Percentiles rank a stretch among this genome's conserved stretches.
Evolutionary conservation across 2,113 vertebrate species (phyloP).

Genomic region (Tylochromis polylepis): DNA sequence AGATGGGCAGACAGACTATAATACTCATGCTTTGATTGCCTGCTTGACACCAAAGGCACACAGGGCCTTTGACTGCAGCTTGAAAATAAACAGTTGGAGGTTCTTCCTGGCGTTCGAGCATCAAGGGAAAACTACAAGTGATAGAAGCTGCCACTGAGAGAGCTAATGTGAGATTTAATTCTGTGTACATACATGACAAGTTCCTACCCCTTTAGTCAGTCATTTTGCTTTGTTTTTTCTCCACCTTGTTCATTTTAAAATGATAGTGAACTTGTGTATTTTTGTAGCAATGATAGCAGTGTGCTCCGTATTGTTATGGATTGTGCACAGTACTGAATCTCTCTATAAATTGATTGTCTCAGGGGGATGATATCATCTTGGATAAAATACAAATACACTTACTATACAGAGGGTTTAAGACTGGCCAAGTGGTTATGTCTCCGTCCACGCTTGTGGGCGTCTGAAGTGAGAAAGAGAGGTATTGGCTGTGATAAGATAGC

Average conservation of each 20-base stretch:
- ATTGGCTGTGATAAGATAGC: background rate
- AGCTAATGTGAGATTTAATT: background rate
- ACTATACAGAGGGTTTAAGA: background rate
- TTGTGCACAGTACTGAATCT: background rate
- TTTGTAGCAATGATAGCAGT: background rate
- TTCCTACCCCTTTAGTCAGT: background rate
- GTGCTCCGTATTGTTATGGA: background rate
- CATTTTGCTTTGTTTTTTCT: background rate
- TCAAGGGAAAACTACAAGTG: background rate
- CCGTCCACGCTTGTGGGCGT: background rate
- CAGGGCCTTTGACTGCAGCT: background rate
- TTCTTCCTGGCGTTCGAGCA: background rate
- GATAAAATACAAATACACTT: background rate
- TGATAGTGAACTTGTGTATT: background rate
- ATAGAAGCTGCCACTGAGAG: background rate
- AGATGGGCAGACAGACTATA: background rate
- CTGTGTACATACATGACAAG: background rate
- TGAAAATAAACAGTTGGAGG: background rate
- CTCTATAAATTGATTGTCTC: background rate
- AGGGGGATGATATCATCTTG: background rate
- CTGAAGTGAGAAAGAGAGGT: constrained; percentile 2
- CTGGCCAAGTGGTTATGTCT: background rate
- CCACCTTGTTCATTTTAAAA: background rate
- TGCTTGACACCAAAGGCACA: background rate
- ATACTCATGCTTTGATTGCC: background rate